Evolutionary conservation across 2,888 invertebrate genomes (phyloP).

Genomic region (Pollenia angustigena): DNA sequence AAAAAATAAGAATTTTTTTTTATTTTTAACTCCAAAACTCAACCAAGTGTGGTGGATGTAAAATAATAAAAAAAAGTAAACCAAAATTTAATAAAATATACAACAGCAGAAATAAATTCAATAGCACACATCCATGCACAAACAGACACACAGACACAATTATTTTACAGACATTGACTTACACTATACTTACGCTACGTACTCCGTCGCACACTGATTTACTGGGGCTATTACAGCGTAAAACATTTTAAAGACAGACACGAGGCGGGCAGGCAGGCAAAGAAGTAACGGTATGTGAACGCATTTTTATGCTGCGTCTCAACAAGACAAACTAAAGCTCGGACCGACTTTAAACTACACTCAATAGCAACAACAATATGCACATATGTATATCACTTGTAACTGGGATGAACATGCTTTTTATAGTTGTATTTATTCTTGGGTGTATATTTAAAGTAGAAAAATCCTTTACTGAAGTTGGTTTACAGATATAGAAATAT

Average conservation of each 20-base stretch:
- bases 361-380: background rate
- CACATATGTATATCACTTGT: background rate
- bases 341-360: background rate
- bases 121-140: background rate
- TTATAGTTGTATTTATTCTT: background rate
- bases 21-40: constrained; percentile 42
- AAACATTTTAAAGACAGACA: constrained; percentile 57
- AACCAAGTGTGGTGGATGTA: constrained; percentile 71
- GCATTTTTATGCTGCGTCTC: constrained; percentile 69
- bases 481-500: too few species aligned
- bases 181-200: constrained; percentile 13
- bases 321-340: constrained; percentile 53
- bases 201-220: constrained; percentile 40
- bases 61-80: constrained; percentile 45
- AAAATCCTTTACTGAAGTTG: too few species aligned
- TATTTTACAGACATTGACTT: background rate
- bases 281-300: constrained; percentile 72
- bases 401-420: background rate
- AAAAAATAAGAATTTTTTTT: constrained; percentile 23
- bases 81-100: constrained; percentile 36
- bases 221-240: constrained; percentile 60
- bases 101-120: constrained; percentile 8
- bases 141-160: background rate
- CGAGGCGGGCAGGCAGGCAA: constrained; percentile 38
- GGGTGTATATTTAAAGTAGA: background rate